Conservation (phyloP, 2,888 invertebrate species). For the Axea sp. region DNA sequence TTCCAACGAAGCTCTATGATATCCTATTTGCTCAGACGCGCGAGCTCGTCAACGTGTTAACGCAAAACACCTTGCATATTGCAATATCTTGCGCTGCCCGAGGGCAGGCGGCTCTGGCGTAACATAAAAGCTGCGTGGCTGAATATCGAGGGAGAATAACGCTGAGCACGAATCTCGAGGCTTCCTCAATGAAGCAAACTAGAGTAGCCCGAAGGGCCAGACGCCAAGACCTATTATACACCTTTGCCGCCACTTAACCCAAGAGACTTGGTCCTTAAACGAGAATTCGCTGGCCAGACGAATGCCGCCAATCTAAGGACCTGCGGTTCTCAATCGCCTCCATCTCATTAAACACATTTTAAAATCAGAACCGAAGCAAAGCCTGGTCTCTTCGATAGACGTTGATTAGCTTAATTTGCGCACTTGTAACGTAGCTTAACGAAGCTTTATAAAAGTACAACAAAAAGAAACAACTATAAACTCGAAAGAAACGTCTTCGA, state of each 20-base stretch:
- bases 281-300: constrained; percentile 53
- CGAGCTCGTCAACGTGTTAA: constrained; percentile 57
- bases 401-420: constrained; percentile 32
- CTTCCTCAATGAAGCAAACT: constrained; percentile 66
- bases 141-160: constrained; percentile 50
- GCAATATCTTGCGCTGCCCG: constrained; percentile 38
- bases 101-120: constrained; percentile 41
- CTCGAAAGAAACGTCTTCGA: no score
- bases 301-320: constrained; percentile 48
- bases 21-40: constrained; percentile 52
- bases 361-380: constrained; percentile 31
- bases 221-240: constrained; percentile 71
- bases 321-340: constrained; percentile 48
- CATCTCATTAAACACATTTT: constrained; percentile 41
- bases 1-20: constrained; percentile 37
- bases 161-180: constrained; percentile 36
- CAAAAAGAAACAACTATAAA: no score
- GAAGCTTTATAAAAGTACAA: neutral
- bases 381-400: constrained; percentile 20
- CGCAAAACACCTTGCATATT: constrained; percentile 51
- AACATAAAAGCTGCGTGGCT: constrained; percentile 43
- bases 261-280: constrained; percentile 56
- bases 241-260: constrained; percentile 73
- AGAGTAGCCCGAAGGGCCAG: constrained; percentile 75
- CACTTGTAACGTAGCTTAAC: neutral